phyloP scores from a whole-genome alignment of 2,888 invertebrate genomes.

The Ptychoptera albimana region DNA sequence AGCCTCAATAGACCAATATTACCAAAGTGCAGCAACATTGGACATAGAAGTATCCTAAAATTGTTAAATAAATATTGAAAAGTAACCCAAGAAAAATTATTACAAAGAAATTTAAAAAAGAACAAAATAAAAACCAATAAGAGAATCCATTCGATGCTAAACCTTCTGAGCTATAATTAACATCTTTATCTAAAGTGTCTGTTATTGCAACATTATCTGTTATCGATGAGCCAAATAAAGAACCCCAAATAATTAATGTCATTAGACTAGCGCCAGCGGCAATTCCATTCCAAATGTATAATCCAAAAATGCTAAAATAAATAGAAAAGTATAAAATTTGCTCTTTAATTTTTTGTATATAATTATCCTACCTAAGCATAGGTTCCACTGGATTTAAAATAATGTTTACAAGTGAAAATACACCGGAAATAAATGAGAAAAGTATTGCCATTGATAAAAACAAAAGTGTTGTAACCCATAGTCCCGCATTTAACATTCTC shows the following conservation, averaged over 20 bases:
- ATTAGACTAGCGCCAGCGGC: slow-evolving; percentile 24
- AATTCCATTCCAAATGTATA: slow-evolving; percentile 42
- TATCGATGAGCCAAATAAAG: slow-evolving; percentile 21
- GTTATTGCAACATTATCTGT: slow-evolving; percentile 25
- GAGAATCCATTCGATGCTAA: slow-evolving; percentile 28
- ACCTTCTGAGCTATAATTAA: slow-evolving; percentile 18
- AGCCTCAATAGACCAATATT: slow-evolving; percentile 23
- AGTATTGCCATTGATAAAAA: slow-evolving; percentile 34
- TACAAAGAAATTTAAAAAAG: no score
- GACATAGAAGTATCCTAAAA: slow-evolving; percentile 21
- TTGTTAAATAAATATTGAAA: no score
- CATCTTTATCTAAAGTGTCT: slow-evolving; percentile 22
- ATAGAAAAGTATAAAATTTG: background rate
- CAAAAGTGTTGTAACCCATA: slow-evolving; percentile 39
- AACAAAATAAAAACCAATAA: slow-evolving; percentile 25
- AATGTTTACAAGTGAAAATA: slow-evolving; percentile 40
- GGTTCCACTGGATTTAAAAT: slow-evolving; percentile 41
- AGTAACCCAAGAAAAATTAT: no score
- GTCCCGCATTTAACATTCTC: slow-evolving; percentile 22
- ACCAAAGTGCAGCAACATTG: slow-evolving; percentile 16
- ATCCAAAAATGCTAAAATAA: slow-evolving; percentile 27
- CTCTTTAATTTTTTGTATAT: background rate
- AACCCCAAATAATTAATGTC: slow-evolving; percentile 28
- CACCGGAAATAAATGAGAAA: slow-evolving; percentile 31
- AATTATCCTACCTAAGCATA: slow-evolving; percentile 31